phyloP scores from a whole-genome alignment of 2,888 invertebrate genomes.

The Tetrapedia diversipes region DNA sequence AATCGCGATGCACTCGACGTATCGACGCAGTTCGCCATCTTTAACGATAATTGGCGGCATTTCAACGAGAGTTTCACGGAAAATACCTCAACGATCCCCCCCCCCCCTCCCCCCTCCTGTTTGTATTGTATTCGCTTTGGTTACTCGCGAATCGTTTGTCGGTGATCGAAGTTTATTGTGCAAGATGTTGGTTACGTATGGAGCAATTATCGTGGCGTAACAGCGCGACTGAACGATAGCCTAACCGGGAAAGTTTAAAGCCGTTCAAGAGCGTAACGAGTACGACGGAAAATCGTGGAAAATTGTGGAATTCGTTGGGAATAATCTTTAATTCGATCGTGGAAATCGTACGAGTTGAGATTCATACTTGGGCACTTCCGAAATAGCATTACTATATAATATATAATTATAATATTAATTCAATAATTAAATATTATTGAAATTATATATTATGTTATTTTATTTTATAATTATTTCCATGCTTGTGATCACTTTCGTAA shows the following conservation, averaged over 20 bases:
- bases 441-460: no score
- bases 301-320: no score
- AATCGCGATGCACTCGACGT: conserved; percentile 26
- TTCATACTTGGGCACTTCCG: no score
- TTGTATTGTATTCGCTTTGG: neutral
- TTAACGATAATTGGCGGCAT: conserved; percentile 45
- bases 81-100: conserved; percentile 15
- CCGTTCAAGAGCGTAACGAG: neutral
- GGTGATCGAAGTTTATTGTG: conserved; percentile 16
- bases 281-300: neutral
- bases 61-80: conserved; percentile 16
- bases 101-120: no score
- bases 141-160: neutral
- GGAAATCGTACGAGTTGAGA: no score
- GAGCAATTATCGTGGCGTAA: conserved; percentile 8
- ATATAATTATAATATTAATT: no score
- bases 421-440: no score
- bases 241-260: conserved; percentile 2
- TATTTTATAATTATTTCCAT: no score
- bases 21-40: conserved; percentile 16
- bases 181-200: conserved; percentile 6
- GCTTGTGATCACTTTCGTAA: no score
- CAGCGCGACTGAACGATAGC: conserved; percentile 36
- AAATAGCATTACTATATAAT: no score
- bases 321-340: no score